Conservation (phyloP, 2,888 invertebrate genomes). For the Eueremaeus valkanovi region DNA sequence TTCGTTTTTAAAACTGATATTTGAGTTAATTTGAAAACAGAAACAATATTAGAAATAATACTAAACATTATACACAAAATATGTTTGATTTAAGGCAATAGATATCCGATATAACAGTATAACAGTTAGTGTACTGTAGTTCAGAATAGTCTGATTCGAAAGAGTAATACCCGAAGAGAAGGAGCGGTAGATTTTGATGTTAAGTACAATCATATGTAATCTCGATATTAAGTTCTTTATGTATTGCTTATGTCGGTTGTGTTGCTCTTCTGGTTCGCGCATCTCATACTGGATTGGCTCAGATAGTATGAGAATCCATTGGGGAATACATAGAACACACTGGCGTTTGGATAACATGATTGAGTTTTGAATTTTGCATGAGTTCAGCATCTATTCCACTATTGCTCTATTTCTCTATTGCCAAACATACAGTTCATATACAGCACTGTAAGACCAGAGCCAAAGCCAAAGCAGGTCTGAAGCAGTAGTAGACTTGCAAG, state of each 20-base stretch:
- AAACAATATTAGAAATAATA: no score
- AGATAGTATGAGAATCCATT: background rate
- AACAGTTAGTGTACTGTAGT: no score
- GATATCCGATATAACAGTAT: no score
- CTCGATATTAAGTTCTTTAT: background rate
- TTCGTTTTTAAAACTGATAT: no score
- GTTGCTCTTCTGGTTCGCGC: conserved; percentile 6
- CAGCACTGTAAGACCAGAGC: background rate
- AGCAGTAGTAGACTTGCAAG: background rate
- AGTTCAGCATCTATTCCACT: conserved; percentile 9
- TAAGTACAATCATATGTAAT: background rate
- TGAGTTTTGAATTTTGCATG: conserved; percentile 26
- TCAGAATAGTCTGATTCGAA: no score
- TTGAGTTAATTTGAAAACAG: no score
- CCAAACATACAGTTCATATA: background rate
- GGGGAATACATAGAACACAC: conserved; percentile 5
- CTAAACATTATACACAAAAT: no score
- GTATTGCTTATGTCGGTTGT: background rate
- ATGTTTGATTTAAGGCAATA: no score
- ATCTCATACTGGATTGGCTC: conserved; percentile 1
- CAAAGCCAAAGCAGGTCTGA: background rate
- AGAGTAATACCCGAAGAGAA: background rate
- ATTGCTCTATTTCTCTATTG: background rate
- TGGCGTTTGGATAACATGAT: conserved; percentile 21
- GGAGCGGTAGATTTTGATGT: background rate